Evolutionary conservation across 2,113 vertebrate species (phyloP).

Genomic region (Pithys albifrons): DNA sequence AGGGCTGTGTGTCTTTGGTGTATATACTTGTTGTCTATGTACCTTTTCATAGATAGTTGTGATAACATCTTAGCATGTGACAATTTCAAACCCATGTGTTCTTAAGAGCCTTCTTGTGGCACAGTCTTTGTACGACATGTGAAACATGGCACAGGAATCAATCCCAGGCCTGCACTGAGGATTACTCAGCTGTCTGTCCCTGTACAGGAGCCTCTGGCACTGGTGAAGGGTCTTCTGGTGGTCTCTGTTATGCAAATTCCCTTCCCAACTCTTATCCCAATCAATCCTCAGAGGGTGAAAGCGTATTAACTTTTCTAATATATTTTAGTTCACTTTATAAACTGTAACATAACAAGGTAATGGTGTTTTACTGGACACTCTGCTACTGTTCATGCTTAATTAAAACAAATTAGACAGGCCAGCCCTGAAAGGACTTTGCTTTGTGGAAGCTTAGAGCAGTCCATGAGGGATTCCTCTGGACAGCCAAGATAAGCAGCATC

Average conservation of each 20-base stretch:
- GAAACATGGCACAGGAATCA: not conserved
- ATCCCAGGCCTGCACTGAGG: not conserved
- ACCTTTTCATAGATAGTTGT: not conserved
- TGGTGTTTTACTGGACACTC: not conserved
- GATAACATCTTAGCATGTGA: not conserved
- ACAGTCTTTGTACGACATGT: not conserved
- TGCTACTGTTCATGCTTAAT: not conserved
- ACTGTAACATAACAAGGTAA: not conserved
- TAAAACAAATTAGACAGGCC: not conserved
- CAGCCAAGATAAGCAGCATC: fast-evolving
- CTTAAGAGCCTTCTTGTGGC: not conserved
- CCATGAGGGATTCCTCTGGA: not conserved
- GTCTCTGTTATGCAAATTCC: not conserved
- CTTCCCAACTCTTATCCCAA: not conserved
- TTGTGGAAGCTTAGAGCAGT: not conserved
- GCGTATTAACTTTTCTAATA: not conserved
- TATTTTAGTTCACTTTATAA: not conserved
- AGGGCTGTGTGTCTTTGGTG: not conserved
- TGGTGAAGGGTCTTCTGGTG: not conserved
- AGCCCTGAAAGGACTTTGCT: not conserved
- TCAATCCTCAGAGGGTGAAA: not conserved
- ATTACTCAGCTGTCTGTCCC: not conserved
- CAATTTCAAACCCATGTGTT: not conserved
- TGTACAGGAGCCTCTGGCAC: not conserved
- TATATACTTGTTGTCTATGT: too few relatives aligned